Evolutionary conservation across 2,113 vertebrate genomes (phyloP).

Genomic region (Erinaceus europaeus): DNA sequence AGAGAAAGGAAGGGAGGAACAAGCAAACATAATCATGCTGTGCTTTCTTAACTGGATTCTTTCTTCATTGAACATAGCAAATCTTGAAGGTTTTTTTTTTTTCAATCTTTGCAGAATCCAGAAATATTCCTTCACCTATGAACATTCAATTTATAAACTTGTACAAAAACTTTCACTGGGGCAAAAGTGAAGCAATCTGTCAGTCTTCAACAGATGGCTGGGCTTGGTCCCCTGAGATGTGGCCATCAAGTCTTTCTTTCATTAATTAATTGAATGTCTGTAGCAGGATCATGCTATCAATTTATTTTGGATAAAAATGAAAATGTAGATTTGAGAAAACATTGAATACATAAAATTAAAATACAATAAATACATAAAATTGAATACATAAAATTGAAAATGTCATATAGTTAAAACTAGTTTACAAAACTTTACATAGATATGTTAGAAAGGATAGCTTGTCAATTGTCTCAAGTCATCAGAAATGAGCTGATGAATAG

Average conservation of each 20-base stretch:
- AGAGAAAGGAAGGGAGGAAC: too few species aligned
- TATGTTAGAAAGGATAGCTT: neutral
- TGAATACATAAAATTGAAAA: conserved; percentile 4
- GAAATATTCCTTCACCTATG: neutral
- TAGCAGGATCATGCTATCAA: neutral
- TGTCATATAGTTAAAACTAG: neutral
- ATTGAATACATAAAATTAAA: neutral
- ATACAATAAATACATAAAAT: neutral
- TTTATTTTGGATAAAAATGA: neutral
- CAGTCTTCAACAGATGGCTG: neutral
- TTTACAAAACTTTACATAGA: neutral
- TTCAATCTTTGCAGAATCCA: neutral
- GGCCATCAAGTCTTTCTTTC: conserved; percentile 12
- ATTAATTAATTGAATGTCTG: conserved; percentile 31
- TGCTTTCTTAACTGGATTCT: neutral
- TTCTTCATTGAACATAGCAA: neutral
- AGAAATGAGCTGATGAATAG: neutral
- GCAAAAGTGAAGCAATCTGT: neutral
- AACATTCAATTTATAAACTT: neutral
- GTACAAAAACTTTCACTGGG: neutral
- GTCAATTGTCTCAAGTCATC: neutral
- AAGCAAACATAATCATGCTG: too few species aligned
- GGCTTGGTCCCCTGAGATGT: neutral
- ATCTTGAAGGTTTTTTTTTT: neutral
- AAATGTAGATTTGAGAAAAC: neutral